Conservation (phyloP, 2,797 vertebrate genomes). For the Tangara arthus region DNA sequence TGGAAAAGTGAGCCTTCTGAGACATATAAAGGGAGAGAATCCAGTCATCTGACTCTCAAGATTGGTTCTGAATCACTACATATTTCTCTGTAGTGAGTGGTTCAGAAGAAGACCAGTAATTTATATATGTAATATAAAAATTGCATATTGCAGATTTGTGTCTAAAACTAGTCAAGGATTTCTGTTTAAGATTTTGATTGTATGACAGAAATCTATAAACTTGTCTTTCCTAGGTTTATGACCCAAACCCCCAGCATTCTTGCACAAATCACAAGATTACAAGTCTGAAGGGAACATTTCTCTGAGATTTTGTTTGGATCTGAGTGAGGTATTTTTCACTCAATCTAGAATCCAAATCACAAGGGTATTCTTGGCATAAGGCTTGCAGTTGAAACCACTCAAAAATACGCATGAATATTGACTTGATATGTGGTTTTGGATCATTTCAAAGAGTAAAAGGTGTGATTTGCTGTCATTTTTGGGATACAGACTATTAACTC, state of each 20-base stretch:
- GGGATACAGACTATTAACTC: background rate
- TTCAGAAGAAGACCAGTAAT: background rate
- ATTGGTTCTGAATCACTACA: background rate
- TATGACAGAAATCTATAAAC: background rate
- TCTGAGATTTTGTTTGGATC: conserved; percentile 50
- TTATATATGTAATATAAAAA: conserved; percentile 13
- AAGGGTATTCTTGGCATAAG: conserved; percentile 34
- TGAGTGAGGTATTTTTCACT: conserved; percentile 27
- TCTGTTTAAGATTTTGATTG: background rate
- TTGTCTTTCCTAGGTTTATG: conserved; percentile 9
- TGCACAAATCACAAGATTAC: conserved; percentile 36
- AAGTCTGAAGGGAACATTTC: background rate
- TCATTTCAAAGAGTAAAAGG: conserved; percentile 38
- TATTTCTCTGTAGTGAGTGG: background rate
- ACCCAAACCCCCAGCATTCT: conserved; percentile 26
- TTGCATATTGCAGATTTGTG: background rate
- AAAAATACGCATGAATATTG: conserved; percentile 8
- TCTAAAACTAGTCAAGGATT: conserved; percentile 1
- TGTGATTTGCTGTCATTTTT: conserved; percentile 18
- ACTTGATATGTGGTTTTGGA: conserved; percentile 52
- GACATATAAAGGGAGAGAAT: background rate
- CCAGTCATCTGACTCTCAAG: background rate
- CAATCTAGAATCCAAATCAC: conserved; percentile 43
- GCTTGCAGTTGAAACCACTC: conserved; percentile 2
- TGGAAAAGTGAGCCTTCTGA: background rate